A percentile compares a stretch with the other conserved stretches of the same genome.
Conservation (phyloP, 2,888 invertebrate genomes). For the Lomographa bimaculata region DNA sequence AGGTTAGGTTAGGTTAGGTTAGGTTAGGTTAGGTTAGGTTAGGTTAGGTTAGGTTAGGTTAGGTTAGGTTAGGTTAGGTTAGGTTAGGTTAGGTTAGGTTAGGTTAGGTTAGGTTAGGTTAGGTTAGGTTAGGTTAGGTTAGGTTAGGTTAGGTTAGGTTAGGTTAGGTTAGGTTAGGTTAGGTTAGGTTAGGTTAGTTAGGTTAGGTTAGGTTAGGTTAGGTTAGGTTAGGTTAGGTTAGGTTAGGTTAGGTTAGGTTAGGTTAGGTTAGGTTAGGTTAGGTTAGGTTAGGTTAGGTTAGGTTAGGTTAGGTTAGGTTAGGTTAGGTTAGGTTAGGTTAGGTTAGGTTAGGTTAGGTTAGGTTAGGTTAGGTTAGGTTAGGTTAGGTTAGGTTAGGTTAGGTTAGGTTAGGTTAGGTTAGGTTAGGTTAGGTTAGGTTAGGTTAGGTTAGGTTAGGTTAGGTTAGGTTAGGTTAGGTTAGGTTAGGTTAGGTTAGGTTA, state of each 20-base stretch:
- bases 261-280: conserved; percentile 30
- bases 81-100: conserved; percentile 31
- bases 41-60: conserved; percentile 31
- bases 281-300: conserved; percentile 32
- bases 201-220: conserved; percentile 29
- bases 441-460: conserved; percentile 24
- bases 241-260: conserved; percentile 30
- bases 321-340: conserved; percentile 32
- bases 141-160: conserved; percentile 31
- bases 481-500: conserved; percentile 3
- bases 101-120: conserved; percentile 30
- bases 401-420: conserved; percentile 28
- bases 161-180: conserved; percentile 30
- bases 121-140: conserved; percentile 31
- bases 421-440: conserved; percentile 29
- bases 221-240: conserved; percentile 30
- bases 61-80: conserved; percentile 32
- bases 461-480: conserved; percentile 3
- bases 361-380: conserved; percentile 29
- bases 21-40: conserved; percentile 33
- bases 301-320: conserved; percentile 32
- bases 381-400: conserved; percentile 27
- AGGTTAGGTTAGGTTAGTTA: conserved; percentile 30
- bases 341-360: conserved; percentile 30
- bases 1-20: conserved; percentile 32